Percentiles rank a stretch among this genome's conserved stretches.
These are phyloP conservation scores for Squalus acanthias DNA, from an alignment of 2,797 vertebrate species.

Conservation along the genomic window DNA sequence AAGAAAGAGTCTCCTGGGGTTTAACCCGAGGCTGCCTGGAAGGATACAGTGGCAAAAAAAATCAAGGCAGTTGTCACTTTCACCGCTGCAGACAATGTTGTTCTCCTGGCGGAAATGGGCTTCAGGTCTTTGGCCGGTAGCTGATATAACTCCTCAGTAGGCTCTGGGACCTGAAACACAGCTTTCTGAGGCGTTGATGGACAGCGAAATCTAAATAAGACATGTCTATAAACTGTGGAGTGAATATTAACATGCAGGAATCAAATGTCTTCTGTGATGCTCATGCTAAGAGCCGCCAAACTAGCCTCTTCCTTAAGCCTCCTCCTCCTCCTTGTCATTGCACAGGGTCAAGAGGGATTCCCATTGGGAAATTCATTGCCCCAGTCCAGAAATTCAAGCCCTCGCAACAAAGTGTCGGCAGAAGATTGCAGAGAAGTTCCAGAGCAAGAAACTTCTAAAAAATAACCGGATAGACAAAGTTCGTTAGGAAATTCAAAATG, in stretches of 20 bases:
- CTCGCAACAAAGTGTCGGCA: background rate
- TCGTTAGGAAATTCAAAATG: background rate
- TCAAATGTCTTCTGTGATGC: background rate
- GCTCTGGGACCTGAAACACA: background rate
- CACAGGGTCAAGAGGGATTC: background rate
- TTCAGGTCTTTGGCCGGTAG: background rate
- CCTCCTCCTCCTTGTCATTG: background rate
- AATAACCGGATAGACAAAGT: background rate
- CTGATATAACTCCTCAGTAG: background rate
- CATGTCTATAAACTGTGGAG: background rate
- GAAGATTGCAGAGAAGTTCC: background rate
- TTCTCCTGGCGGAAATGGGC: background rate
- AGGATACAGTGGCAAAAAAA: too few relatives aligned
- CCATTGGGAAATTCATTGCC: background rate
- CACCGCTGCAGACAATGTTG: too few relatives aligned
- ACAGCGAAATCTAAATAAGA: background rate
- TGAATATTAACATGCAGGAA: background rate
- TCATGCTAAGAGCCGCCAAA: background rate
- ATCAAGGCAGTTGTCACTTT: too few relatives aligned
- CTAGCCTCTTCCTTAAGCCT: background rate
- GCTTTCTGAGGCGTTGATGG: background rate
- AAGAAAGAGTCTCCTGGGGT: too few relatives aligned
- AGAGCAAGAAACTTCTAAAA: background rate
- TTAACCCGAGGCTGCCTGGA: too few relatives aligned
- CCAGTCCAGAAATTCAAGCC: background rate